These are phyloP conservation scores for Chouioia cunea DNA, from an alignment of 2,888 invertebrate genomes.

Conservation along the genomic window DNA sequence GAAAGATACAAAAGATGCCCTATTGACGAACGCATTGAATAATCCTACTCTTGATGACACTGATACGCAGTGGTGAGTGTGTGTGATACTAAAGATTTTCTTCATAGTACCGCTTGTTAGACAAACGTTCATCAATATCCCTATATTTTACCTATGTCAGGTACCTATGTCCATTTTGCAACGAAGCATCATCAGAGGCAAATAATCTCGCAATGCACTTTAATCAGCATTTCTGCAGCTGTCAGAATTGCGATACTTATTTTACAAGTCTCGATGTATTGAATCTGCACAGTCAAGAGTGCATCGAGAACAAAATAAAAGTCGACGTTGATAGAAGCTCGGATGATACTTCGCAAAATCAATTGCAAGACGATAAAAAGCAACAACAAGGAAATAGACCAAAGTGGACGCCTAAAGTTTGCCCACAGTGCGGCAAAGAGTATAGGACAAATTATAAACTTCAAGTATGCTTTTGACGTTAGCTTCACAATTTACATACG, in stretches of 20 bases:
- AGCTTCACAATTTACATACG: background rate
- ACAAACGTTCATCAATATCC: background rate
- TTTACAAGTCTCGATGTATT: conserved; percentile 70
- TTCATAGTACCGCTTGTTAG: background rate
- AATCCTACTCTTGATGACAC: conserved; percentile 64
- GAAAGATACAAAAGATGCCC: conserved; percentile 57
- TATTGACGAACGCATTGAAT: conserved; percentile 59
- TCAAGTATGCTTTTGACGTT: conserved; percentile 41
- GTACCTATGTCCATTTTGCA: conserved; percentile 66
- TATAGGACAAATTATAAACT: conserved; percentile 75
- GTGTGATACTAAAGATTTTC: background rate
- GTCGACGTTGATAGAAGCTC: conserved; percentile 32
- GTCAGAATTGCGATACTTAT: conserved; percentile 66
- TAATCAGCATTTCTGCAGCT: conserved; percentile 64
- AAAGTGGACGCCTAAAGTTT: conserved; percentile 70
- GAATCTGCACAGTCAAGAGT: conserved; percentile 60
- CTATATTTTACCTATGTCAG: conserved; percentile 14
- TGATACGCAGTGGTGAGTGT: conserved; percentile 58
- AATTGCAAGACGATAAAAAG: conserved; percentile 19
- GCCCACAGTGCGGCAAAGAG: conserved; percentile 72
- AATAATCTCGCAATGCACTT: conserved; percentile 60
- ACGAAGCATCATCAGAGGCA: conserved; percentile 62
- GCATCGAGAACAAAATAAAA: conserved; percentile 44
- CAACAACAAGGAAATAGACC: conserved; percentile 59
- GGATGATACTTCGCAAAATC: background rate